Evolutionary conservation across 2,113 vertebrate species (phyloP).

Genomic region (Limnothrissa miodon): DNA sequence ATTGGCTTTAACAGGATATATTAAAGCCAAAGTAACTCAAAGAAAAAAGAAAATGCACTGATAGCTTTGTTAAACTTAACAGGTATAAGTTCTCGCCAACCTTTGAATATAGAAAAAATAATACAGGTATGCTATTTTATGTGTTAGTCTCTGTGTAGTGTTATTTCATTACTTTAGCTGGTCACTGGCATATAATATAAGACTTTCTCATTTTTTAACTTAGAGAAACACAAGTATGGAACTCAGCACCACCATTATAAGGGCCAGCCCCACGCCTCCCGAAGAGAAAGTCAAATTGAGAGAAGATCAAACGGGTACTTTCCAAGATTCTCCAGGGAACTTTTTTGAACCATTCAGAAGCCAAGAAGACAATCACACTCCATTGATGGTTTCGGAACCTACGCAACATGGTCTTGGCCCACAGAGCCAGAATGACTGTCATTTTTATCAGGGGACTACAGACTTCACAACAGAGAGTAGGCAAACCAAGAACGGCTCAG

Average conservation of each 20-base stretch:
- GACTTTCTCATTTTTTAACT: not conserved
- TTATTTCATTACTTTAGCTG: too few species aligned
- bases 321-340: slow-evolving; percentile 24
- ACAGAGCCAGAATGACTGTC: slow-evolving; percentile 59
- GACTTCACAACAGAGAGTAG: slow-evolving; percentile 29
- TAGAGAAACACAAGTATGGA: slow-evolving; percentile 76
- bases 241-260: slow-evolving; percentile 88
- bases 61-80: too few species aligned
- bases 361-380: slow-evolving; percentile 32
- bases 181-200: not conserved
- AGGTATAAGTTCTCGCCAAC: too few species aligned
- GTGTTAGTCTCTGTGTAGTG: too few species aligned
- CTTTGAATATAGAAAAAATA: too few species aligned
- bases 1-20: too few species aligned
- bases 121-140: too few species aligned
- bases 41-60: too few species aligned
- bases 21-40: too few species aligned
- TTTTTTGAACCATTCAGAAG: slow-evolving; percentile 46
- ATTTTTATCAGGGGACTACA: slow-evolving; percentile 36
- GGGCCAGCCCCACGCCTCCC: slow-evolving; percentile 77
- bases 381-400: slow-evolving; percentile 7
- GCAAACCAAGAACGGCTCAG: slow-evolving; percentile 40
- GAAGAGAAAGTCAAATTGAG: slow-evolving; percentile 57
- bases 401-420: slow-evolving; percentile 38
- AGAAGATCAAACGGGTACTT: slow-evolving; percentile 9